Percentiles rank a stretch among this genome's conserved stretches.
These are phyloP conservation scores for Morone chrysops DNA, from an alignment of 2,113 vertebrate species.

Conservation along the genomic window DNA sequence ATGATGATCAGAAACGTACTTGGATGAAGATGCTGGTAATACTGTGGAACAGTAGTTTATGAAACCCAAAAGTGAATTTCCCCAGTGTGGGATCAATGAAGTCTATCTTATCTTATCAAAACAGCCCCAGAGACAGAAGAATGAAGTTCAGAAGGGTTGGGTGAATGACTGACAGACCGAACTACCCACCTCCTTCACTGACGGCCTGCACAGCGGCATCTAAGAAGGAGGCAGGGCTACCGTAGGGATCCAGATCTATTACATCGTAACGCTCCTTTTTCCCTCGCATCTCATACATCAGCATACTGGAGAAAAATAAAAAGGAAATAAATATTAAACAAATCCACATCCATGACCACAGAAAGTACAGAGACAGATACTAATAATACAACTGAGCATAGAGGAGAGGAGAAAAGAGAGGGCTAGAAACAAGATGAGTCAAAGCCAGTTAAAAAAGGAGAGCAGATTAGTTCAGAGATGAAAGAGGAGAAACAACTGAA, in stretches of 20 bases:
- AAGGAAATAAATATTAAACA: neutral
- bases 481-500: neutral
- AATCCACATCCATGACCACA: neutral
- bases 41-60: neutral
- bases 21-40: neutral
- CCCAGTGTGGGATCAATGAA: no score
- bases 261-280: slow-evolving; percentile 87
- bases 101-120: neutral
- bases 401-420: neutral
- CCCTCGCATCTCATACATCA: slow-evolving; percentile 89
- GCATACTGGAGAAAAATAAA: slow-evolving; percentile 76
- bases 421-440: neutral
- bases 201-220: slow-evolving; percentile 93
- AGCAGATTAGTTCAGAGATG: neutral
- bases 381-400: neutral
- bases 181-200: slow-evolving; percentile 89
- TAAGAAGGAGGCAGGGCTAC: slow-evolving; percentile 90
- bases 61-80: neutral
- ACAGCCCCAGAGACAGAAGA: neutral
- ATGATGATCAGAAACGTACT: neutral
- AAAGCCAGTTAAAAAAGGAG: neutral
- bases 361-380: neutral
- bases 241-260: slow-evolving; percentile 94
- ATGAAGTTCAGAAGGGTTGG: neutral
- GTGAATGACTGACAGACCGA: neutral